Evolutionary conservation across 1,140 invertebrate genomes (phyloP), one percentile per base, ranked within the genome.

Genomic region (Hylaeus anthracinus): DNA sequence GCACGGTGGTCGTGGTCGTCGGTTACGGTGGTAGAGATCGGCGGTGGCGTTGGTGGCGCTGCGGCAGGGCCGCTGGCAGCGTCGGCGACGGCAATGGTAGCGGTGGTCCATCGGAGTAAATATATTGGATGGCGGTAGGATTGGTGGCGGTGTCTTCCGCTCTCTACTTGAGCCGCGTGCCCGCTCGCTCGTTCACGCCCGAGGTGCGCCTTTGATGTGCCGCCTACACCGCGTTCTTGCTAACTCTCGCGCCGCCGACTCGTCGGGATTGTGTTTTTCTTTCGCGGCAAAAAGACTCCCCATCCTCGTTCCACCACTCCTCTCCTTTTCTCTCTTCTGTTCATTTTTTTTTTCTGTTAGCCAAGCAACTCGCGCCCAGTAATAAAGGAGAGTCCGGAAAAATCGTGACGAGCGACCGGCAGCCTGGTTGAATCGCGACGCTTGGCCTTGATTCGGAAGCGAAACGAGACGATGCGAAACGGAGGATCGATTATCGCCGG

Each of bases 141-240:
- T 91, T 92, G 90, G 90, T 90, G 91, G 91, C 90, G 90, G 89
- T 91, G 90, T 92, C 91, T 91, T 92, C 90, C 91, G 89, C 90
- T 92, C 91, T 91, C 91, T 91, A 91, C 91, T 92, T 91, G 90
- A 90, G 90, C 91, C 90, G 91, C 90, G 91, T 92, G 91, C 89
- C 91, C 91, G 90, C 90, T 91, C 90, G 90, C 91, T 92, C 91
- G 90, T 92, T 92, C 91, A 92, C 91, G 91, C 91, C 91, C 90
- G 91, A 92, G 90, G 91, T 92, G 91, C 87, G 90, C 90, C 90
- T 92, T 91, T 92, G 91, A 92, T 92, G 90, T 91, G 91, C 91
- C 91, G 91, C 90, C 91, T 92, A 92, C 90, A 89, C 88, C 87
- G 84, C 84, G 77, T 92, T 92, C 91, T 87, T 86, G 90, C 90